Evolutionary conservation across 2,113 vertebrate species (phyloP).

Genomic region (Saimiri boliviensis): DNA sequence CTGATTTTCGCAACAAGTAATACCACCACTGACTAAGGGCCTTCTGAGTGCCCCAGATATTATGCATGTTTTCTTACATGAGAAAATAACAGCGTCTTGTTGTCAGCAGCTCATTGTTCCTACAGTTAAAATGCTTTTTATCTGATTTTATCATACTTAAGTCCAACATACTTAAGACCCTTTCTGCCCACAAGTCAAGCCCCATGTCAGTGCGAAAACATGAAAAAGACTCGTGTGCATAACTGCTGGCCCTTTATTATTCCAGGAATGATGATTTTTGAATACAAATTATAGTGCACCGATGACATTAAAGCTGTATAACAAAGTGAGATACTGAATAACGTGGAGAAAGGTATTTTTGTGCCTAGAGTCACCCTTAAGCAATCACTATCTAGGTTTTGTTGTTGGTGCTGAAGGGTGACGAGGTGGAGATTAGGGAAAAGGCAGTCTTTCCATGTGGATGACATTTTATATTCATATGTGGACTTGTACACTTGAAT

Average conservation of each 20-base stretch:
- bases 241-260: neutral
- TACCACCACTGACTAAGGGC: neutral
- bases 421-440: neutral
- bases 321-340: neutral
- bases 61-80: neutral
- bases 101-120: neutral
- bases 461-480: neutral
- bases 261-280: neutral
- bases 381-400: neutral
- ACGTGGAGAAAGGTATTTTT: neutral
- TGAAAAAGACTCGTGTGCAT: neutral
- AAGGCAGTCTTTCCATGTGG: neutral
- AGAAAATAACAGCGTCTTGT: neutral
- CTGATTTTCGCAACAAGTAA: neutral
- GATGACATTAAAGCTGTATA: neutral
- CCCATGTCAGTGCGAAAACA: neutral
- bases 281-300: neutral
- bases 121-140: neutral
- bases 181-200: neutral
- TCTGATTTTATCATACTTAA: neutral
- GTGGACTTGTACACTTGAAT: neutral
- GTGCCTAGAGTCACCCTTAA: accelerated
- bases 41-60: neutral
- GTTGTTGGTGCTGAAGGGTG: neutral
- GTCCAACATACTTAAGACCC: neutral